phyloP scores from a whole-genome alignment of 2,113 vertebrate genomes.

The Chlamydotis undulata region DNA sequence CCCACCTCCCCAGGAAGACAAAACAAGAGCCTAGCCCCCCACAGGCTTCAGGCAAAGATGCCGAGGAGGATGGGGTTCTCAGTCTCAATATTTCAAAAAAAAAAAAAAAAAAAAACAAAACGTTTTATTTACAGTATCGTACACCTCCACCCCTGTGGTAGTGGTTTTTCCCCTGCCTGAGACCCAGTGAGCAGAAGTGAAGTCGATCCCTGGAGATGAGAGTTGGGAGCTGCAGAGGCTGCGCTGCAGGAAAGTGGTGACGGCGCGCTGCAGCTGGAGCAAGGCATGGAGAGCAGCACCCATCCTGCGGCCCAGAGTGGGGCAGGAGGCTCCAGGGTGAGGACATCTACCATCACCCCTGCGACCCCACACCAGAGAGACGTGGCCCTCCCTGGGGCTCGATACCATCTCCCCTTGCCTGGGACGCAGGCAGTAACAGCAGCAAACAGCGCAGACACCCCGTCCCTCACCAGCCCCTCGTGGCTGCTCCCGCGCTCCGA shows the following conservation, averaged over 20 bases:
- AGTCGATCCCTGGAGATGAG: background rate
- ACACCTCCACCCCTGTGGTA: background rate
- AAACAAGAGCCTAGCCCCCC: background rate
- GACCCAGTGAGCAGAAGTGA: background rate
- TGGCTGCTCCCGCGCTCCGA: background rate
- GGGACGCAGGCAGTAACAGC: background rate
- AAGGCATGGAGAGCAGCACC: background rate
- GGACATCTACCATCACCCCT: background rate
- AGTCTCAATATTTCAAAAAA: background rate
- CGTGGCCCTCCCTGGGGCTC: background rate
- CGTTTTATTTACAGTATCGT: conserved; percentile 68
- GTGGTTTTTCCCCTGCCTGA: background rate
- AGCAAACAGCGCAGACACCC: background rate
- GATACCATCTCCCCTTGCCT: background rate
- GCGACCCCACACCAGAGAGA: accelerated
- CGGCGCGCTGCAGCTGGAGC: background rate
- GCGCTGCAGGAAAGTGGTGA: accelerated
- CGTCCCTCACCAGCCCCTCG: accelerated
- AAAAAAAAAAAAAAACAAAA: background rate
- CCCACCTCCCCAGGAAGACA: background rate
- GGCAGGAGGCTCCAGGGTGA: background rate
- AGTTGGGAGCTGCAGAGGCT: background rate
- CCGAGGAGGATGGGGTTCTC: accelerated
- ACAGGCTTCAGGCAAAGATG: accelerated
- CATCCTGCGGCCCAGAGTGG: accelerated